Percentiles rank a stretch among this genome's conserved stretches.
Conservation (phyloP, 92 coral and sea anemone species). For the Plumapathes pennacea region DNA sequence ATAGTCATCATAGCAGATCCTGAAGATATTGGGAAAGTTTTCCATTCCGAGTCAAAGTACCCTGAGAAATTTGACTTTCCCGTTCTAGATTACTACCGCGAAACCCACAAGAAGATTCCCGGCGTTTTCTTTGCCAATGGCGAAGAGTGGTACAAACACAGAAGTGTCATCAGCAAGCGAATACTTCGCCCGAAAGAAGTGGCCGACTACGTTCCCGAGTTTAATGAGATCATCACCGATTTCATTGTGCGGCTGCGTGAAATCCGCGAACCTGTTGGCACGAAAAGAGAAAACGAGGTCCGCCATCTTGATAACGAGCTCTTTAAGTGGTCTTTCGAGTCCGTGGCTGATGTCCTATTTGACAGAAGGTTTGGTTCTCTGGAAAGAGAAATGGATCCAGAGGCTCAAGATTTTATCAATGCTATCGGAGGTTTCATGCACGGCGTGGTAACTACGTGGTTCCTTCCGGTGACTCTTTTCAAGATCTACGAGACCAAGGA, state of each 20-base stretch:
- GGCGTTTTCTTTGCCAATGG: constrained; percentile 70
- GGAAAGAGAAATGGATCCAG: constrained; percentile 31
- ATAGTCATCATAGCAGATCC: constrained; percentile 32
- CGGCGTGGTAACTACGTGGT: neutral
- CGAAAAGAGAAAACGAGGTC: constrained; percentile 46
- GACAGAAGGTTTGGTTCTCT: constrained; percentile 59
- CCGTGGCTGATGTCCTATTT: constrained; percentile 67
- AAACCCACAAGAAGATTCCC: constrained; percentile 38
- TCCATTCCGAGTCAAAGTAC: constrained; percentile 59
- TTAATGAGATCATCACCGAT: constrained; percentile 63
- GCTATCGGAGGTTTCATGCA: constrained; percentile 45
- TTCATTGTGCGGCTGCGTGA: constrained; percentile 44
- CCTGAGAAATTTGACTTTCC: constrained; percentile 47
- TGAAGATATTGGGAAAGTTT: constrained; percentile 44
- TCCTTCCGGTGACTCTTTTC: constrained; percentile 46
- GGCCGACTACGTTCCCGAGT: constrained; percentile 46
- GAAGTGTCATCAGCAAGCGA: constrained; percentile 62
- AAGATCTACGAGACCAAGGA: constrained; percentile 58
- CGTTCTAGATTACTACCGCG: constrained; percentile 39
- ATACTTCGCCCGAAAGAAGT: constrained; percentile 70
- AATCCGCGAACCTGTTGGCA: constrained; percentile 24
- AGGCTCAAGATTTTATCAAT: constrained; percentile 46
- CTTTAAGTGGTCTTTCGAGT: constrained; percentile 78
- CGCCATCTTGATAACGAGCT: constrained; percentile 50
- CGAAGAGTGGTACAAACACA: constrained; percentile 58